phyloP scores from a whole-genome alignment of 2,113 vertebrate species.

The Capreolus pygargus region DNA sequence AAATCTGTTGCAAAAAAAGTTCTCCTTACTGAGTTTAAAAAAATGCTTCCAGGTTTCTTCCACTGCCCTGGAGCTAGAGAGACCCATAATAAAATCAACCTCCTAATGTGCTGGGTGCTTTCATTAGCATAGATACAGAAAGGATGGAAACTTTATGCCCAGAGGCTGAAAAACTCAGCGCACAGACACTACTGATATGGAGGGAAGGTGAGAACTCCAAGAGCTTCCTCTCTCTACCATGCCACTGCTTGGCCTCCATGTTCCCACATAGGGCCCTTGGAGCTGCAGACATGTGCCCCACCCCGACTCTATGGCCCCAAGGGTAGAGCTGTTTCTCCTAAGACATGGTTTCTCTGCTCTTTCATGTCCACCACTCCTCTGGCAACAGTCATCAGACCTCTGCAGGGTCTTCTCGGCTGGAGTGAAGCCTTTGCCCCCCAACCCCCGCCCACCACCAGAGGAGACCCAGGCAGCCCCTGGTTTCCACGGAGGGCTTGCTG shows the following conservation, averaged over 20 bases:
- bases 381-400: not conserved
- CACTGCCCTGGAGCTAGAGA: not conserved
- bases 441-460: not conserved
- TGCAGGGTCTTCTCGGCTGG: not conserved
- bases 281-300: not conserved
- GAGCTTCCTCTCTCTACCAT: not conserved
- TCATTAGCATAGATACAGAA: constrained; percentile 35
- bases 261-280: not conserved
- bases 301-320: not conserved
- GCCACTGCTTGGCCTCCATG: fast-evolving
- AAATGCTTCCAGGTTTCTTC: constrained; percentile 40
- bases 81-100: constrained; percentile 5
- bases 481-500: not conserved
- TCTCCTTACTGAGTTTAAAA: constrained; percentile 9
- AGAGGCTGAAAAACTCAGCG: not conserved
- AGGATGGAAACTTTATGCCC: not conserved
- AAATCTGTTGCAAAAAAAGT: not conserved
- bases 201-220: not conserved
- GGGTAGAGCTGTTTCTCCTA: not conserved
- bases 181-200: not conserved
- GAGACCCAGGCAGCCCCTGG: not conserved
- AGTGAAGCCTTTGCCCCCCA: not conserved
- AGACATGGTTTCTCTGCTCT: not conserved
- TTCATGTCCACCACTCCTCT: fast-evolving
- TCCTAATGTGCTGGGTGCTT: not conserved